Base-by-base conservation (phyloP, 2,113 vertebrate genomes). In the Scophthalmus maximus region DNA sequence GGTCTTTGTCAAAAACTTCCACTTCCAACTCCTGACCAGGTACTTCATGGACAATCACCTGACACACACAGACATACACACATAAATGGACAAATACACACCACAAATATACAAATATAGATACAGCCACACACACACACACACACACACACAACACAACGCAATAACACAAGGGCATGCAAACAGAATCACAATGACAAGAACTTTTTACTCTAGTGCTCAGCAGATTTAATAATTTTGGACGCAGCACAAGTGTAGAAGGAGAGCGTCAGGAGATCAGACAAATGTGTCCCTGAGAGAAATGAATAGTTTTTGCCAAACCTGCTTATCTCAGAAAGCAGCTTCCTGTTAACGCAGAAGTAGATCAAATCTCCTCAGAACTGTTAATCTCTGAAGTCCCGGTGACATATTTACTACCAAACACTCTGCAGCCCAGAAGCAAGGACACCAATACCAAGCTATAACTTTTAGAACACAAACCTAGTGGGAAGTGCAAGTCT, bases 1-100 rank as follows among this genome's bases (percentile, higher is more conserved):
- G 97, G 78, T 98, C 97, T 92, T 98, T 97, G 92, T 98, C 97
- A 91, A 96, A 97, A 36, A 98, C 89, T 82, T 97, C 96, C 87
- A 97, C 94, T 86, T 98, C 97, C 85, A 98, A 91, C 92, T 97
- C 96, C 88, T 98, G 97, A 67, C 97, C 97, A 51, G 97, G 96
- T 23, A 98, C 96, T 89, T 97, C 97, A 59, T 97, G 96, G 63
- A 98, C 95, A 82, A 97, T 95, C 67, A 96, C 96, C 97, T 98
- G 92, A 93, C 77, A 91, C 72, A 88, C 72, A 90, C n/a, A 83
- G 68, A 53, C 12, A 40, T 14, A 40, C 38, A 40, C 6, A 49
- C 4, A 23, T 47, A 47, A 47, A 20, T 22, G 40, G 40, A 47
- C 44, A 49, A 20, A 23, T 1, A 23, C 46, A 49, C 8, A 49